phyloP scores from a whole-genome alignment of 2,113 vertebrate genomes.

The Brachyhypopomus gauderio region DNA sequence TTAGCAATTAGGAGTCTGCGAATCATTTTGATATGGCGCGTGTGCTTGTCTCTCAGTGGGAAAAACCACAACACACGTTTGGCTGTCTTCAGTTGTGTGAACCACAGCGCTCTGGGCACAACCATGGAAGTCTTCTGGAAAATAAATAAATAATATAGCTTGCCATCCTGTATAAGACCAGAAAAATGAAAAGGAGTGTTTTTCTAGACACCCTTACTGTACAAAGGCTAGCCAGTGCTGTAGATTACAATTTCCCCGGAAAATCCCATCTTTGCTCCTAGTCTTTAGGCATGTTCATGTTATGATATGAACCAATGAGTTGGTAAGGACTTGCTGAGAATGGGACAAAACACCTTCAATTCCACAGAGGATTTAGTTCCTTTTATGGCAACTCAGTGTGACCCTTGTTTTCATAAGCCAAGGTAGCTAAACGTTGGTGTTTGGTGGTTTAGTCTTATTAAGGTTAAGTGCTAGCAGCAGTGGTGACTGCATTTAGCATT shows the following conservation, averaged over 20 bases:
- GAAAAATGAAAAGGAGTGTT: not conserved
- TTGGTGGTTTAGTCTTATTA: not conserved
- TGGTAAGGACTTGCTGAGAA: constrained; percentile 32
- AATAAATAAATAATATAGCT: not conserved
- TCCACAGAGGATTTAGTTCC: constrained; percentile 31
- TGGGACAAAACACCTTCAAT: constrained; percentile 44
- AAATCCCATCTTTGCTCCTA: constrained; percentile 53
- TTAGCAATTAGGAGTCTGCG: constrained; percentile 58
- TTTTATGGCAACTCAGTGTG: constrained; percentile 27
- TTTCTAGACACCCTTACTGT: not conserved
- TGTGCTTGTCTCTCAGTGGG: constrained; percentile 48
- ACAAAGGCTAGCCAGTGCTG: not conserved
- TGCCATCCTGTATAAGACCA: not conserved
- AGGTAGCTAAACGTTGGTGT: constrained; percentile 40
- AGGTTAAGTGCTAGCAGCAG: not conserved
- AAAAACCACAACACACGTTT: constrained; percentile 45
- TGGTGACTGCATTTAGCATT: not conserved
- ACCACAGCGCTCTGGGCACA: constrained; percentile 62
- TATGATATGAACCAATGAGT: constrained; percentile 37
- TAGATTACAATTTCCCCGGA: constrained; percentile 41
- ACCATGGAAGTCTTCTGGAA: not conserved
- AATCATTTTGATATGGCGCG: constrained; percentile 53
- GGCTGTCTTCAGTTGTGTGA: constrained; percentile 58
- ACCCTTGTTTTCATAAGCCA: constrained; percentile 54
- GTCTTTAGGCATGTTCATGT: constrained; percentile 49